Evolutionary conservation across 2,888 invertebrate species (phyloP).

Genomic region (Sylvicola cinctus): DNA sequence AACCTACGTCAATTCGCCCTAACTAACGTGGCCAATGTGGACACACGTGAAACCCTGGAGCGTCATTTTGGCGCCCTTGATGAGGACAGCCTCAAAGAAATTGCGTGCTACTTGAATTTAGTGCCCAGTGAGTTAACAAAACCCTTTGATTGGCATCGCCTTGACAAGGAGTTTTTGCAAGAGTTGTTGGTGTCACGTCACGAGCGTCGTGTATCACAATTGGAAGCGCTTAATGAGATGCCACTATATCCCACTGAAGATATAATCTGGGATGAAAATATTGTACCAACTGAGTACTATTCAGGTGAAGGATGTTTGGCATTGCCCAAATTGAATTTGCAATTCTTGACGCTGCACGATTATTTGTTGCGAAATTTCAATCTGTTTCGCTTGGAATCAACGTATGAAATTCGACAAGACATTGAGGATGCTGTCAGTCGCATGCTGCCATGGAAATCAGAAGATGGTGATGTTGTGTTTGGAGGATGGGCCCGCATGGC

Average conservation of each 20-base stretch:
- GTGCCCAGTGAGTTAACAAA: slow-evolving; percentile 54
- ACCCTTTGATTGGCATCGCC: slow-evolving; percentile 44
- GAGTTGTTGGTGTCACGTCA: slow-evolving; percentile 76
- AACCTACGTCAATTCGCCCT: slow-evolving; percentile 71
- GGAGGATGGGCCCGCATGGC: slow-evolving; percentile 99
- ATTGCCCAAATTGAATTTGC: slow-evolving; percentile 90
- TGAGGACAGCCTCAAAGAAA: slow-evolving; percentile 58
- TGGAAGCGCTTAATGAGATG: slow-evolving; percentile 92
- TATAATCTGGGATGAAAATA: slow-evolving; percentile 97
- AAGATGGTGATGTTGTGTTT: slow-evolving; percentile 70
- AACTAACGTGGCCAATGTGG: slow-evolving; percentile 88
- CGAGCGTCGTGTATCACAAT: slow-evolving; percentile 73
- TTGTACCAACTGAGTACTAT: slow-evolving; percentile 94
- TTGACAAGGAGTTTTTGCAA: slow-evolving; percentile 61
- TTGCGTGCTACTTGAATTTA: slow-evolving; percentile 72
- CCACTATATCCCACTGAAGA: slow-evolving; percentile 96
- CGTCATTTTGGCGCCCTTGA: slow-evolving; percentile 62
- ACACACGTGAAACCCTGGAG: slow-evolving; percentile 59
- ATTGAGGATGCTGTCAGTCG: slow-evolving; percentile 93
- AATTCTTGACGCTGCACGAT: slow-evolving; percentile 95
- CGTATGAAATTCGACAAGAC: slow-evolving; percentile 96
- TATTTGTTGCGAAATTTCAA: slow-evolving; percentile 94
- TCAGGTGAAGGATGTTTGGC: slow-evolving; percentile 91
- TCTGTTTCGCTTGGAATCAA: slow-evolving; percentile 91
- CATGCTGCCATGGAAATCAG: slow-evolving; percentile 83